phyloP scores from a whole-genome alignment of 2,797 vertebrate genomes.

The Kryptolebias ocellatus region DNA sequence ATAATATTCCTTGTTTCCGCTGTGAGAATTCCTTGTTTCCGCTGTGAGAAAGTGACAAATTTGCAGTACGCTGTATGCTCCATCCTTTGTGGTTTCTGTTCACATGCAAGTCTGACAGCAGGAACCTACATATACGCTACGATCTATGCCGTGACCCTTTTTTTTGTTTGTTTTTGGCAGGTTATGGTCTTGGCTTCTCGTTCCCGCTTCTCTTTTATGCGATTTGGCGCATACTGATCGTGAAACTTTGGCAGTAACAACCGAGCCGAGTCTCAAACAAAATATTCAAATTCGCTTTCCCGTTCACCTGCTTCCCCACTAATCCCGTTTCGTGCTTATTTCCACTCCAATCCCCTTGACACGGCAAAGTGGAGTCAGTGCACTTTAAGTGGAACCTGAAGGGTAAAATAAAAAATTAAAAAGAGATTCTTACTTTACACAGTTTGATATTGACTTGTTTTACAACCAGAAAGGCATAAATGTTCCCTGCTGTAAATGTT shows the following conservation, averaged over 20 bases:
- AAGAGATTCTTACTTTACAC: constrained; percentile 32
- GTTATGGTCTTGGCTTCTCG: constrained; percentile 5
- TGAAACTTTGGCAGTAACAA: constrained; percentile 20
- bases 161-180: neutral
- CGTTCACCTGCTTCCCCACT: constrained; percentile 30
- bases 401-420: constrained; percentile 43
- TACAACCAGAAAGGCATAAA: constrained; percentile 6
- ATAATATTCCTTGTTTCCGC: too few relatives aligned
- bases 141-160: neutral
- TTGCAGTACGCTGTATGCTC: too few relatives aligned
- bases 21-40: too few relatives aligned
- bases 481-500: constrained; percentile 24
- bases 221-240: neutral
- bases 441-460: constrained; percentile 32
- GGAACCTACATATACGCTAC: neutral
- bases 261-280: constrained; percentile 17
- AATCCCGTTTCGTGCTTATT: constrained; percentile 45
- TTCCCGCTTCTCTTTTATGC: constrained; percentile 2
- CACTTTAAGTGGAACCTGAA: constrained; percentile 40
- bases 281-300: constrained; percentile 47
- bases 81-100: too few relatives aligned
- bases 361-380: constrained; percentile 45
- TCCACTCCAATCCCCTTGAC: constrained; percentile 45
- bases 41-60: too few relatives aligned
- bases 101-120: neutral